Conservation (phyloP, 23 tunicate species). For the Botrylloides violaceus region DNA sequence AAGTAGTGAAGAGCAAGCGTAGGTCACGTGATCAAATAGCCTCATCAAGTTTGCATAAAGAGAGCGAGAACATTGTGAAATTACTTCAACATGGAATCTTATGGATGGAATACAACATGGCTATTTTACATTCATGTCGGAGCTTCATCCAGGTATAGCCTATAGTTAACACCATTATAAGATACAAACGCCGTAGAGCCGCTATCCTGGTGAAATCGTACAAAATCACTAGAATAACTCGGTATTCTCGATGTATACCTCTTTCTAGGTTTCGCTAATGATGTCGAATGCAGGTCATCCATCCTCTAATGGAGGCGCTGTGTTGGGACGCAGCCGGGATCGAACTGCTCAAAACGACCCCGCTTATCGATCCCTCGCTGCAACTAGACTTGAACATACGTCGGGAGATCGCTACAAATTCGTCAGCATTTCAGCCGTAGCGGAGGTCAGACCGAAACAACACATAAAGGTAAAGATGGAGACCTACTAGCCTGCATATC, state of each 20-base stretch:
- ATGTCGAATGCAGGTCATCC: background rate
- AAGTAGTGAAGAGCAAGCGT: background rate
- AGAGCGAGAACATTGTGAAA: background rate
- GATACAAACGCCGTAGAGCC: no score
- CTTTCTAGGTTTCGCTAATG: background rate
- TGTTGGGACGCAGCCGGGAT: background rate
- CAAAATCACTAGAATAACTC: no score
- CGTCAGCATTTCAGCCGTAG: conserved; percentile 4
- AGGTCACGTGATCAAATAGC: background rate
- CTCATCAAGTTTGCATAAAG: background rate
- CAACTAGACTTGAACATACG: conserved; percentile 13
- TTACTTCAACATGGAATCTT: conserved; percentile 9
- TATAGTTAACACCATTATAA: no score
- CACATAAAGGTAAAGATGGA: background rate
- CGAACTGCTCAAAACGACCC: background rate
- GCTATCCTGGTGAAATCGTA: no score
- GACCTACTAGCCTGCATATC: no score
- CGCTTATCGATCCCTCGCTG: background rate
- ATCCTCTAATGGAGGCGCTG: background rate
- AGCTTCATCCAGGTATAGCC: conserved; percentile 4
- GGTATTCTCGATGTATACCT: no score
- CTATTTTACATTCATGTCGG: conserved; percentile 2
- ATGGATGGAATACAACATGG: conserved; percentile 18
- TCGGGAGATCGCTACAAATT: conserved; percentile 19
- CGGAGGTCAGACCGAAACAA: conserved; percentile 4